Evolutionary conservation across 2,888 invertebrate species (phyloP).

Genomic region (Polymixis flavicincta): DNA sequence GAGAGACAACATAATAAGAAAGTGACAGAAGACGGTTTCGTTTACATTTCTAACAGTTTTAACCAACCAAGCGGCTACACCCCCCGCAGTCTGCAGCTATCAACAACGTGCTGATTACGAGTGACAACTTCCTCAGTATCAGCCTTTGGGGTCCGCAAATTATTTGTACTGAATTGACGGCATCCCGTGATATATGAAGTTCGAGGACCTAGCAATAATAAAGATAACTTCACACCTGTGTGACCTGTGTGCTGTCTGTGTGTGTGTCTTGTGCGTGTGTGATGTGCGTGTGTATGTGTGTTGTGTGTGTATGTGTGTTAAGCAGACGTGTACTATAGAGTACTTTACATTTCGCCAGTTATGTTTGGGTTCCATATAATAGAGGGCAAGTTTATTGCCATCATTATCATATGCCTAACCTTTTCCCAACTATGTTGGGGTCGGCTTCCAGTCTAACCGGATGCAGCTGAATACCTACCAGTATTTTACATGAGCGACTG

Average conservation of each 20-base stretch:
- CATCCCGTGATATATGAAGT: not conserved
- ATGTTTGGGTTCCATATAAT: not conserved
- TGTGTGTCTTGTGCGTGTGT: too few species aligned
- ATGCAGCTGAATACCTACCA: not conserved
- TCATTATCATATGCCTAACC: not conserved
- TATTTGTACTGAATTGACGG: not conserved
- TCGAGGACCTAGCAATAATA: not conserved
- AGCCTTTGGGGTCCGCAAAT: not conserved
- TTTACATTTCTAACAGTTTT: too few species aligned
- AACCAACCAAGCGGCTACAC: not conserved
- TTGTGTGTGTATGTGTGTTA: too few species aligned
- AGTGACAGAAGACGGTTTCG: too few species aligned
- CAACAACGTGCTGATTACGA: slow-evolving; percentile 5
- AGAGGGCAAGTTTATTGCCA: too few species aligned
- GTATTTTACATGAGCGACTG: not conserved
- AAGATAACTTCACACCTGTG: not conserved
- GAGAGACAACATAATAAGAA: too few species aligned
- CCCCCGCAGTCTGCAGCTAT: not conserved
- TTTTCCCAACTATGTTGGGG: not conserved
- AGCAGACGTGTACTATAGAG: too few species aligned
- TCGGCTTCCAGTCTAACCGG: not conserved
- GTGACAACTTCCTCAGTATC: slow-evolving; percentile 17
- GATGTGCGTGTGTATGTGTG: too few species aligned
- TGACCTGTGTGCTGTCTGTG: too few species aligned
- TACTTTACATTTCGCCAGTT: not conserved